Evolutionary conservation across 2,113 vertebrate species (phyloP), one percentile per base, ranked within the genome.

Genomic region (Antennarius striatus): DNA sequence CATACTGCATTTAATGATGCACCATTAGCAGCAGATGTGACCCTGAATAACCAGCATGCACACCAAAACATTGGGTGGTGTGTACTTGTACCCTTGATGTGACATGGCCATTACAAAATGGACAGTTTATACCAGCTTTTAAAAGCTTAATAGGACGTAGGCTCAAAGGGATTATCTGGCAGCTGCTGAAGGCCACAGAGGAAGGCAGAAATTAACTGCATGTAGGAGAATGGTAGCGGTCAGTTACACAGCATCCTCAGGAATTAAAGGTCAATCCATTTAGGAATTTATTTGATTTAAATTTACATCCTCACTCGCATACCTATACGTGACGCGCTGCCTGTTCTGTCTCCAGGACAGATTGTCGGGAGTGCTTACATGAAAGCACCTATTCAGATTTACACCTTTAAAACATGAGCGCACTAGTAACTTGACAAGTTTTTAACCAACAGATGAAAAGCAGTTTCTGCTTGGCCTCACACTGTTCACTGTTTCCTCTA

Each of bases 21-120:
- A 16, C 48, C 58, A 17, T 36, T 54, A 62, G 51, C 17, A 70
- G 28, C 15, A 50, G 36, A 42, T 8, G 46, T 51, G 55, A 50
- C 32, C 46, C 65, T 47, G 50, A 63, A 22, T 0, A 10, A 43
- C 3, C 60, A 56, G 58, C 42, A 42, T 56, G 57, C 79, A 65
- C 54, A 77, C 73, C 64, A 78, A 73, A 81, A 54, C 5, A 43
- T 54, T 28, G 63, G 42, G 49, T 11, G 28, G 73, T 68, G 68
- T 68, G 77, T 73, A 83, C 84, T 83, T 84, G 71, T 77, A 82
- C 69, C 80, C 80, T 83, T 86, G 79, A 90, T 87, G 80, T 89
- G 86, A 87, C 86, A 88, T 71, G 78, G 78, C 61, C 88, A 88
- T 92, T 88, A 90, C 86, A 90, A 91, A 92, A 91, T 88, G 89